phyloP scores from a whole-genome alignment of 2,113 vertebrate genomes.

The Sorex araneus region DNA sequence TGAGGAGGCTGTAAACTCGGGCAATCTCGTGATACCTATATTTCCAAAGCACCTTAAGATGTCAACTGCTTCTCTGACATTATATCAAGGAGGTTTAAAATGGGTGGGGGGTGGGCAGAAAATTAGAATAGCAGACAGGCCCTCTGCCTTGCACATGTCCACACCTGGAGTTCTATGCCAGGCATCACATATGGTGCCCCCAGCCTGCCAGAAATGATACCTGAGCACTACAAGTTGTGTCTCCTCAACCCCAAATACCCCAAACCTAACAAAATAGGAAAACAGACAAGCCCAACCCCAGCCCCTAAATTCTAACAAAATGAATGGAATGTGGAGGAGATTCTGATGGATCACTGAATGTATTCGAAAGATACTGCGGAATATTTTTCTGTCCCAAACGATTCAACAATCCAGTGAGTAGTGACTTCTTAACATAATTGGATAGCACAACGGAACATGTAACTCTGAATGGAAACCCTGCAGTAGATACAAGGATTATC shows the following conservation, averaged over 20 bases:
- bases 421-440: neutral
- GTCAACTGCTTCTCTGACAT: neutral
- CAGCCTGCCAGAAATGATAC: no score
- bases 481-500: neutral
- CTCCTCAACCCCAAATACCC: no score
- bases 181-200: no score
- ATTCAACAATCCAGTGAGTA: neutral
- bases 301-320: no score
- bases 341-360: neutral
- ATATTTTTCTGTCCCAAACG: neutral
- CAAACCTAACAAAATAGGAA: no score
- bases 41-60: neutral
- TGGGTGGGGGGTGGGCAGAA: no score
- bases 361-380: neutral
- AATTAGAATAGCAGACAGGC: no score
- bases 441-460: neutral
- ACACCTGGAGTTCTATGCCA: no score
- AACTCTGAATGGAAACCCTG: neutral
- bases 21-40: neutral
- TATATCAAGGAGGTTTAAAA: neutral
- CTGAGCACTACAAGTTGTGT: no score
- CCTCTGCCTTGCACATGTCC: no score
- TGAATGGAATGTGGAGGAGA: neutral
- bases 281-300: no score
- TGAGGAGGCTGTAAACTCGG: no score